phyloP scores from a whole-genome alignment of 2,888 invertebrate genomes.

The Chrysopilus asiliformis region DNA sequence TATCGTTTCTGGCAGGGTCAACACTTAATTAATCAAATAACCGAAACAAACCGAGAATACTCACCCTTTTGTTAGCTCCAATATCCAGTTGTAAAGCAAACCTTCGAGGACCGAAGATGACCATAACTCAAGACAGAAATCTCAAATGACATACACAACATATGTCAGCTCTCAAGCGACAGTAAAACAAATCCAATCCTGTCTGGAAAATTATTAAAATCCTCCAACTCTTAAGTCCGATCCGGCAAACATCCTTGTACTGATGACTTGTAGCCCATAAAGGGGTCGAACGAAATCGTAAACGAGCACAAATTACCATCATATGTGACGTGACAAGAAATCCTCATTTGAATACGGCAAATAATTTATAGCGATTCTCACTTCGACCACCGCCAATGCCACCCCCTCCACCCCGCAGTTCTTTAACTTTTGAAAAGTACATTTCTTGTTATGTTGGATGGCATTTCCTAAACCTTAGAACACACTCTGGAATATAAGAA shows the following conservation, averaged over 20 bases:
- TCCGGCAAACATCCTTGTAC: neutral
- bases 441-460: too few relatives aligned
- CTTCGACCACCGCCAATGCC: neutral
- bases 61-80: too few relatives aligned
- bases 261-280: neutral
- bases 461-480: too few relatives aligned
- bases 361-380: constrained; percentile 12
- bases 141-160: neutral
- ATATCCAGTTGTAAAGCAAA: too few relatives aligned
- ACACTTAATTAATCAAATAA: too few relatives aligned
- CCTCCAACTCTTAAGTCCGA: too few relatives aligned
- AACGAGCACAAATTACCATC: constrained; percentile 19
- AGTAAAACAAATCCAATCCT: neutral
- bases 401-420: neutral
- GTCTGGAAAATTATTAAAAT: neutral
- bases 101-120: too few relatives aligned
- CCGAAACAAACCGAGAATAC: too few relatives aligned
- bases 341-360: constrained; percentile 19
- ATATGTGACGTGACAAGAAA: constrained; percentile 23
- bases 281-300: constrained; percentile 8
- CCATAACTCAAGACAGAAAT: too few relatives aligned
- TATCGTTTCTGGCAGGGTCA: too few relatives aligned
- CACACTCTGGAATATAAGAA: too few relatives aligned
- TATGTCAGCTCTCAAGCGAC: neutral
- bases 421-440: too few relatives aligned